Percentiles rank a stretch among this genome's conserved stretches.
phyloP scores from a whole-genome alignment of 2,888 invertebrate genomes.

The Phlogophora meticulosa region DNA sequence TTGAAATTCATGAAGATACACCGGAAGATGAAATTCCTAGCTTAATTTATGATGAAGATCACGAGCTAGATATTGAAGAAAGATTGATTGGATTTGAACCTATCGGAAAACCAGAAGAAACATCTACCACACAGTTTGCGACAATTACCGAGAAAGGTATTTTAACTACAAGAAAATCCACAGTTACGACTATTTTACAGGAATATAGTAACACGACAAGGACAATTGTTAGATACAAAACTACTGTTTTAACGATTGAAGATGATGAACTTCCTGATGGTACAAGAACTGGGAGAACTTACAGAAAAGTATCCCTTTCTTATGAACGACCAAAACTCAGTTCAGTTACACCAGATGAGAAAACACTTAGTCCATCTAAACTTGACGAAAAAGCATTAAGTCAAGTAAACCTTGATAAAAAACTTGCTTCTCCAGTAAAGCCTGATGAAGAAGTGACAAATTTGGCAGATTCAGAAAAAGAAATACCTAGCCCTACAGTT shows the following conservation, averaged over 20 bases:
- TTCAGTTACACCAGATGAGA: conserved; percentile 21
- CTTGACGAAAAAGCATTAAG: conserved; percentile 37
- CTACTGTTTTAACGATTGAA: conserved; percentile 60
- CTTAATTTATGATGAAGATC: conserved; percentile 57
- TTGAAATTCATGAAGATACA: conserved; percentile 1
- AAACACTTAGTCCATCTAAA: conserved; percentile 57
- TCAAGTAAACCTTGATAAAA: conserved; percentile 1
- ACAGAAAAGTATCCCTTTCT: conserved; percentile 53
- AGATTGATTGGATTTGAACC: conserved; percentile 63
- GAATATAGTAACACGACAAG: conserved; percentile 59
- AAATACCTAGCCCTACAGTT: conserved; percentile 4
- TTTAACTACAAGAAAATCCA: conserved; percentile 42
- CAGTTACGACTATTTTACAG: conserved; percentile 51
- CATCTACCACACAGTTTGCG: conserved; percentile 23
- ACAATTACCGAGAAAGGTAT: conserved; percentile 45
- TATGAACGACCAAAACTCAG: conserved; percentile 54
- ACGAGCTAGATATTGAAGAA: conserved; percentile 60
- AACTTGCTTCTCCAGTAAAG: neutral
- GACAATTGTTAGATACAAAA: conserved; percentile 57
- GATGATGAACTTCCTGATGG: conserved; percentile 61
- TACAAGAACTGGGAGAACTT: conserved; percentile 42
- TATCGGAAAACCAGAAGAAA: conserved; percentile 54
- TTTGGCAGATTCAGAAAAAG: neutral
- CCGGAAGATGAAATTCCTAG: conserved; percentile 25
- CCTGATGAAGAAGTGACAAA: neutral